Conservation (phyloP, 2,797 vertebrate genomes). For the Lophura swinhoii region DNA sequence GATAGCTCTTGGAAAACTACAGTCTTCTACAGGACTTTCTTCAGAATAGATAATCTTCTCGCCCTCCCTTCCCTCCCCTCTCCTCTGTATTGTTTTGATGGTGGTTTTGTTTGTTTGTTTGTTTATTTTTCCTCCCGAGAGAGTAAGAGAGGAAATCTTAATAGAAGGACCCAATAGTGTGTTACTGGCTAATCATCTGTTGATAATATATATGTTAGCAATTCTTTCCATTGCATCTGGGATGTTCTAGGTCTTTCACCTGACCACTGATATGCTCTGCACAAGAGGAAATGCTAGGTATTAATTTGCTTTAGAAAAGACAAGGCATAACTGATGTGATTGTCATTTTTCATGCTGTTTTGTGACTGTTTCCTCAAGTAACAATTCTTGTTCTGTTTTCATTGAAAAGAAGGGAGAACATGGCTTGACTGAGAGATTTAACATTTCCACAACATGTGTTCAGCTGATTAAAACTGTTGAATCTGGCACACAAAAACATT, state of each 20-base stretch:
- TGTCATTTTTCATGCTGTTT: background rate
- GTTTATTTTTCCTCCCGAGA: background rate
- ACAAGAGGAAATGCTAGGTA: background rate
- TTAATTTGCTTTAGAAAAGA: background rate
- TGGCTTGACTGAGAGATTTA: background rate
- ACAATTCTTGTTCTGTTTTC: background rate
- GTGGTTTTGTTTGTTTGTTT: background rate
- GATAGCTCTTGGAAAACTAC: background rate
- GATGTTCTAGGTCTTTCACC: background rate
- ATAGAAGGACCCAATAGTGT: background rate
- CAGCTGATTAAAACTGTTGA: background rate
- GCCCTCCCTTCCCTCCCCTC: background rate
- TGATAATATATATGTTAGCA: background rate
- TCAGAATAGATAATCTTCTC: background rate
- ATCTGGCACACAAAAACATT: background rate
- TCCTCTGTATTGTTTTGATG: background rate
- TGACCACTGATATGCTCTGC: background rate
- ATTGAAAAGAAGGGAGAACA: background rate
- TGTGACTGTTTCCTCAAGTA: background rate
- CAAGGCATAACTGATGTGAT: background rate
- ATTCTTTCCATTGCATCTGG: background rate
- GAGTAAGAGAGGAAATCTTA: background rate
- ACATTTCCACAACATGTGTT: background rate
- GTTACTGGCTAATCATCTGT: background rate
- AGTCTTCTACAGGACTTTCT: background rate